A percentile compares a stretch with the other conserved stretches of the same genome.
These are phyloP conservation scores for Chloroclysta siterata DNA, from an alignment of 2,888 invertebrate species.

Conservation along the genomic window DNA sequence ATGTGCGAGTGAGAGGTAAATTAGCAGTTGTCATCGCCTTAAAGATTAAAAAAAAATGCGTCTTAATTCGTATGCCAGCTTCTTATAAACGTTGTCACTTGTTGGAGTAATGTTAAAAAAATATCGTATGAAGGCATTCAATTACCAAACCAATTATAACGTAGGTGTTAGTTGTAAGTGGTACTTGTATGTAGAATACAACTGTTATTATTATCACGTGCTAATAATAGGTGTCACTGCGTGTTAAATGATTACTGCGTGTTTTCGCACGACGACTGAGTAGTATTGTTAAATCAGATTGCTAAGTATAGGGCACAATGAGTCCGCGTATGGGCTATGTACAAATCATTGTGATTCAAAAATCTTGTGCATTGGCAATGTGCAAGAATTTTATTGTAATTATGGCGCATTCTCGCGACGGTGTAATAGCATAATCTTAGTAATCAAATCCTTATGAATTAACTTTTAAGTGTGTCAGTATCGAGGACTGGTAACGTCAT, in stretches of 20 bases:
- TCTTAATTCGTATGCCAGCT: too few relatives aligned
- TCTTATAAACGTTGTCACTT: too few relatives aligned
- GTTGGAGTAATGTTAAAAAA: not conserved
- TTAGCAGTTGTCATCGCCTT: too few relatives aligned
- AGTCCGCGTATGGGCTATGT: constrained; percentile 14
- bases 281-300: constrained; percentile 38
- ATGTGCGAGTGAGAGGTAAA: too few relatives aligned
- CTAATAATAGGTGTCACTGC: constrained; percentile 12
- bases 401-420: constrained; percentile 1
- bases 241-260: constrained; percentile 24
- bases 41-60: too few relatives aligned
- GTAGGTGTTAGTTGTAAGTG: constrained; percentile 9
- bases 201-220: constrained; percentile 11
- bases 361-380: constrained; percentile 22
- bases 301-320: constrained; percentile 33
- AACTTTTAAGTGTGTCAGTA: constrained; percentile 11
- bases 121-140: constrained; percentile 12
- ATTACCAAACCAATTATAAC: constrained; percentile 15
- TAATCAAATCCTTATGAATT: constrained; percentile 23
- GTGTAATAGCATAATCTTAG: not conserved
- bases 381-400: constrained; percentile 2
- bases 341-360: constrained; percentile 30
- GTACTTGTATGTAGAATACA: constrained; percentile 17
- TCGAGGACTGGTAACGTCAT: constrained; percentile 5
- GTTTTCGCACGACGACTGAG: constrained; percentile 38